Conservation (phyloP, 2,797 vertebrate species). For the Neosilurus hyrtlii region DNA sequence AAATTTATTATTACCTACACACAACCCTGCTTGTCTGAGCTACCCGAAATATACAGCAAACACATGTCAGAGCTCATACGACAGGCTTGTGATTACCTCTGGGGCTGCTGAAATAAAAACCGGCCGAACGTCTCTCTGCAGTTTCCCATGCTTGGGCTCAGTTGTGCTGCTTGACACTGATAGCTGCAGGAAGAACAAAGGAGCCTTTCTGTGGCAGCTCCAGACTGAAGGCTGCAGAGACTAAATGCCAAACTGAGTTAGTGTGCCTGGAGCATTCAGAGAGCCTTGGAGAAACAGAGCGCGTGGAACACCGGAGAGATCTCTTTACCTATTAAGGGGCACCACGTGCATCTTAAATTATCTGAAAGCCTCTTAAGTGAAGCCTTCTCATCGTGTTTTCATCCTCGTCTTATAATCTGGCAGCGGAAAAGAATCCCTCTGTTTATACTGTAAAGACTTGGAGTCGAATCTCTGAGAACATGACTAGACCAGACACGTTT, state of each 20-base stretch:
- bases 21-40: not conserved
- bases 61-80: not conserved
- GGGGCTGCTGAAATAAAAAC: conserved; percentile 5
- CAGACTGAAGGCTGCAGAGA: conserved; percentile 35
- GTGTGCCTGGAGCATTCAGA: conserved; percentile 33
- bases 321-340: conserved; percentile 25
- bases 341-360: conserved; percentile 28
- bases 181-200: conserved; percentile 49
- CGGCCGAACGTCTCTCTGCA: not conserved
- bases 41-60: conserved; percentile 4
- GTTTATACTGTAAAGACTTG: conserved; percentile 10
- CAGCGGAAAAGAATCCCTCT: conserved; percentile 12
- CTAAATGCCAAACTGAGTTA: conserved; percentile 41
- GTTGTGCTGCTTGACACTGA: conserved; percentile 45
- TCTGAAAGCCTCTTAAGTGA: conserved; percentile 37
- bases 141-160: conserved; percentile 24
- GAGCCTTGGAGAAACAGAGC: conserved; percentile 20
- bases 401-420: conserved; percentile 7
- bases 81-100: conserved; percentile 8
- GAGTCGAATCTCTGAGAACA: conserved; percentile 16
- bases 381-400: conserved; percentile 23
- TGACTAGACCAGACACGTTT: conserved; percentile 33
- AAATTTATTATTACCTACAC: not conserved
- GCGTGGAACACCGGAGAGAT: conserved; percentile 15
- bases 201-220: conserved; percentile 42